Conservation (phyloP, 2,888 invertebrate species). For the Amblyjoppa fuscipennis region DNA sequence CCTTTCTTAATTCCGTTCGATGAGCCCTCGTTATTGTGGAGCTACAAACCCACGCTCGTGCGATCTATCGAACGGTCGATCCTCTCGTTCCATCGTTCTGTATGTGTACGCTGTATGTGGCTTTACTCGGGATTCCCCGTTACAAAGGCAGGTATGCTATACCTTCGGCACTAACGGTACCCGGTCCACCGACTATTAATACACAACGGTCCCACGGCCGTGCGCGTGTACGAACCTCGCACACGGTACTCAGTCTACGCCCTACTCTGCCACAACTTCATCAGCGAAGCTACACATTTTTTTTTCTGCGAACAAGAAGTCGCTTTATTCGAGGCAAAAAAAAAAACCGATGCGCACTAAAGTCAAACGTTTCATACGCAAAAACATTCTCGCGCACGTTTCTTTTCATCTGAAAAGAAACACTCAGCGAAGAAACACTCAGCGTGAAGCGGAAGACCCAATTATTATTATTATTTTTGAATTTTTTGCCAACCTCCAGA, state of each 20-base stretch:
- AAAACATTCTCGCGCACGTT: not conserved
- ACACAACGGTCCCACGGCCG: conserved; percentile 62
- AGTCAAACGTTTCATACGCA: not conserved
- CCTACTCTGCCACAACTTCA: conserved; percentile 32
- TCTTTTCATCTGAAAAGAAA: not conserved
- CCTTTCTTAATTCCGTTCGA: not conserved
- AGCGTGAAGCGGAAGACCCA: not conserved
- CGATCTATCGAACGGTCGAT: conserved; percentile 21
- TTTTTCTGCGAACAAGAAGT: not conserved
- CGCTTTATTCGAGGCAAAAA: not conserved
- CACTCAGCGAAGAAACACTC: too few relatives aligned
- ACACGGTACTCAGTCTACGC: conserved; percentile 23
- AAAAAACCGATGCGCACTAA: not conserved
- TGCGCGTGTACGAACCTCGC: conserved; percentile 12
- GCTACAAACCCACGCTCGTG: not conserved
- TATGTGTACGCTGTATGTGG: conserved; percentile 35
- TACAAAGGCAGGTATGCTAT: conserved; percentile 73
- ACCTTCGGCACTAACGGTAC: conserved; percentile 82
- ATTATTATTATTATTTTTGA: too few relatives aligned
- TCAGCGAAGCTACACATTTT: conserved; percentile 27
- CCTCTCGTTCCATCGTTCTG: not conserved
- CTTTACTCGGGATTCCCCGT: conserved; percentile 74
- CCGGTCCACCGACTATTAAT: conserved; percentile 76
- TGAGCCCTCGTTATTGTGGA: not conserved
- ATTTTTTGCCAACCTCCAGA: not conserved